Conservation (phyloP, 2,888 invertebrate genomes). For the Plutella xylostella region DNA sequence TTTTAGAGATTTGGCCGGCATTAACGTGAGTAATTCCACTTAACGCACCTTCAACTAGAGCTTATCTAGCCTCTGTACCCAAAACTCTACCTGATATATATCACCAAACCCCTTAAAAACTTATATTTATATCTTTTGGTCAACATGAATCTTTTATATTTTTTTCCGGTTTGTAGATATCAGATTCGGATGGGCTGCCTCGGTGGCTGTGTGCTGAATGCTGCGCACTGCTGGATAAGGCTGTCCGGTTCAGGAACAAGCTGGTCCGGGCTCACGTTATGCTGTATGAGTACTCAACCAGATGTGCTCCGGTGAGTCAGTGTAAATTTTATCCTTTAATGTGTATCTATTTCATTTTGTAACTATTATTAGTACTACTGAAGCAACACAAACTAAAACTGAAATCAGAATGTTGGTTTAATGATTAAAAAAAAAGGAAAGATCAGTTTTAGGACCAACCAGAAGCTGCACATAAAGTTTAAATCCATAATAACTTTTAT, state of each 20-base stretch:
- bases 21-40: conserved; percentile 34
- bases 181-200: conserved; percentile 42
- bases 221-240: conserved; percentile 30
- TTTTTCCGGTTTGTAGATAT: conserved; percentile 25
- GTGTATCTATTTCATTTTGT: too few relatives aligned
- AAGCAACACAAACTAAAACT: too few relatives aligned
- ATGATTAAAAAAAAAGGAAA: too few relatives aligned
- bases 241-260: conserved; percentile 39
- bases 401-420: too few relatives aligned
- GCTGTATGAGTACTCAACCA: conserved; percentile 41
- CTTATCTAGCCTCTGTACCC: not conserved
- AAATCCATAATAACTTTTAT: too few relatives aligned
- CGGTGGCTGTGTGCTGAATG: conserved; percentile 49
- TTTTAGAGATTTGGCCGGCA: conserved; percentile 38
- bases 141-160: not conserved
- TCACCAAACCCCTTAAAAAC: not conserved
- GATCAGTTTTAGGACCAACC: too few relatives aligned
- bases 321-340: too few relatives aligned
- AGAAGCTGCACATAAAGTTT: too few relatives aligned
- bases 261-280: conserved; percentile 34
- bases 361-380: too few relatives aligned
- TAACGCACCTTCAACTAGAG: not conserved
- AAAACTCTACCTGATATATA: not conserved
- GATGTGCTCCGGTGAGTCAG: conserved; percentile 55
- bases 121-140: not conserved